Evolutionary conservation across 2,888 invertebrate genomes (phyloP).

Genomic region (Boloria euphrosyne): DNA sequence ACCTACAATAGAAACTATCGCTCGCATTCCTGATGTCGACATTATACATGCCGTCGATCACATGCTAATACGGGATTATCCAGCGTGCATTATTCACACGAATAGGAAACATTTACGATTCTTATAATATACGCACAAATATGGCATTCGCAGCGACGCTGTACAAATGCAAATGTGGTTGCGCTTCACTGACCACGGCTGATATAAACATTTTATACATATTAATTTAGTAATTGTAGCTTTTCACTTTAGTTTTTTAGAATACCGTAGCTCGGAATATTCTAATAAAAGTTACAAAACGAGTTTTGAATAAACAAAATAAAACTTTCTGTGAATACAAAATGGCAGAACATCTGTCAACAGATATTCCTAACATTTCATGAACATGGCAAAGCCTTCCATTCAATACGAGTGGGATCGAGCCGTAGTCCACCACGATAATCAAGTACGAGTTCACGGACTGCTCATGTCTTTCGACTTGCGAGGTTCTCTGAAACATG

Average conservation of each 20-base stretch:
- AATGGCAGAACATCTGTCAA: too few relatives aligned
- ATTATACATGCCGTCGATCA: constrained; percentile 24
- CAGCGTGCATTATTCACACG: constrained; percentile 23
- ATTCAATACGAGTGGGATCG: too few relatives aligned
- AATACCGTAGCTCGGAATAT: not conserved
- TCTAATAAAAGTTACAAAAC: too few relatives aligned
- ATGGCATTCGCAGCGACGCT: not conserved
- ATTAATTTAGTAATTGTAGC: not conserved
- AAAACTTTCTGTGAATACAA: too few relatives aligned
- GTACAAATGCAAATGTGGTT: constrained; percentile 7
- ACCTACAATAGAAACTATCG: constrained; percentile 34
- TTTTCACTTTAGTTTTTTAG: constrained; percentile 5
- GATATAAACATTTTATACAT: constrained; percentile 3
- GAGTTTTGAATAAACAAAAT: too few relatives aligned
- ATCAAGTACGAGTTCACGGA: too few relatives aligned
- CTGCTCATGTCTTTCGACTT: too few relatives aligned
- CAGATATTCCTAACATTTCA: too few relatives aligned
- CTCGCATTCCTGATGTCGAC: constrained; percentile 28
- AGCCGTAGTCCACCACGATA: too few relatives aligned
- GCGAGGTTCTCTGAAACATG: too few relatives aligned
- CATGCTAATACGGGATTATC: constrained; percentile 41
- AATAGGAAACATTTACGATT: constrained; percentile 3
- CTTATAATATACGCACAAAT: not conserved
- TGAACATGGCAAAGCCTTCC: too few relatives aligned
- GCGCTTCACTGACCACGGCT: constrained; percentile 16